These are phyloP conservation scores for Trichacis sp. DNA, from an alignment of 2,888 invertebrate genomes.

Conservation along the genomic window DNA sequence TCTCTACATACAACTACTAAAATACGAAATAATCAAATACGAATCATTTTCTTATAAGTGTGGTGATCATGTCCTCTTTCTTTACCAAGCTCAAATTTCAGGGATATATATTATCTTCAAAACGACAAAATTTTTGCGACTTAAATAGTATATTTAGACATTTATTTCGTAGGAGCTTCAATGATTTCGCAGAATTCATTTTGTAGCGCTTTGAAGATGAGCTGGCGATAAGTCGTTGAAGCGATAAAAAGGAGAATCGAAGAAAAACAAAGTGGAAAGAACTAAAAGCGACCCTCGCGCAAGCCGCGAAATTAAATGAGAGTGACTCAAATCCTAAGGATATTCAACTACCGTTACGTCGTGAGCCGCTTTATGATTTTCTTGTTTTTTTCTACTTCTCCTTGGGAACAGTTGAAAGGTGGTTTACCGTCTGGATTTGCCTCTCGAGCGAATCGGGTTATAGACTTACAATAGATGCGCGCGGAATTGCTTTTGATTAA, in stretches of 20 bases:
- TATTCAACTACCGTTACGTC: conserved; percentile 38
- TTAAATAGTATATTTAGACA: too few relatives aligned
- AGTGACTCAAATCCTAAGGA: conserved; percentile 44
- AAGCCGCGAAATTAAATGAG: conserved; percentile 45
- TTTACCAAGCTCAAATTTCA: too few relatives aligned
- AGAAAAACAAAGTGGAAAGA: conserved; percentile 27
- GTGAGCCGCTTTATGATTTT: conserved; percentile 23
- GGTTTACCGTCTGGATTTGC: conserved; percentile 42
- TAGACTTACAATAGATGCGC: conserved; percentile 26
- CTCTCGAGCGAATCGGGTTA: conserved; percentile 34
- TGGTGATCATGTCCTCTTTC: too few relatives aligned
- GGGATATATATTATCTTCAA: too few relatives aligned
- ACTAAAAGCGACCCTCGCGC: conserved; percentile 34
- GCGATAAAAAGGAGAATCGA: conserved; percentile 7
- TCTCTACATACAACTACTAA: too few relatives aligned
- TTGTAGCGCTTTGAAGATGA: conserved; percentile 26
- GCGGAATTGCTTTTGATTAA: conserved; percentile 34
- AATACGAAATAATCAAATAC: too few relatives aligned
- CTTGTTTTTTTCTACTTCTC: conserved; percentile 24
- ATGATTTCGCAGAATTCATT: conserved; percentile 29
- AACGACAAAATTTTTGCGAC: too few relatives aligned
- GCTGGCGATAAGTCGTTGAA: conserved; percentile 7
- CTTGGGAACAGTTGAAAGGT: conserved; percentile 23
- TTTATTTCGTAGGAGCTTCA: too few relatives aligned
- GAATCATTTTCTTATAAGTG: too few relatives aligned